Evolutionary conservation across 2,888 invertebrate genomes (phyloP), one percentile per base, ranked within the genome.

Genomic region (Epinotia bilunana): DNA sequence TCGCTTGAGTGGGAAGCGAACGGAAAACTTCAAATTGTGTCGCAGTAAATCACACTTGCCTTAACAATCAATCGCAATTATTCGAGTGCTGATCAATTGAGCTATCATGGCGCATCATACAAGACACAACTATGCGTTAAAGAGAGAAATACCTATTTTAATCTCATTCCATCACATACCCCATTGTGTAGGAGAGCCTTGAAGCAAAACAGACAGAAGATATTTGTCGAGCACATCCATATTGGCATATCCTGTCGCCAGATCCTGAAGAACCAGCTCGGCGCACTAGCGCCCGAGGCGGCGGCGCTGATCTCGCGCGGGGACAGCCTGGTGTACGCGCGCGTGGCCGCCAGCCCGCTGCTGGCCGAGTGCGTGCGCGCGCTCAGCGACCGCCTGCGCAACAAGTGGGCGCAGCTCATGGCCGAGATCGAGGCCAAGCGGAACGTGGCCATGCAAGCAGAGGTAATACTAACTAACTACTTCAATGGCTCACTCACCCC

Each of bases 221-320:
- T 28, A 28, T 2, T 28, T 28, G 23, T 28, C 2, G 9, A 3
- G 46, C 3, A 13, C 13, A 46, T 12, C 12, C 2, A 46, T 12
- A 12, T 13, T 12, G 46, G 1, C 46, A 46, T 46, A 13, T 46
- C 2, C 11, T 28, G 23, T 0, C 58, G 1, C 7, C 82, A 96
- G 96, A 92, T 95, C 76, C 85, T 96, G 78, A 96, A 96, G 84
- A 90, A 94, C 80, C 96, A 96, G 87, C 86, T 96, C 77, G 95
- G 95, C 49, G 90, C 91, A 73, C 88, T 97, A 78, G 97, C 97
- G 13, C 96, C 97, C 2, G 97, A 96, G 86, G 97, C 97, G 76
- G 97, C 97, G 7, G 95, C 96, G 74, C 91, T 97, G 49, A 97
- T 97, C 79, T 97, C 97, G 20, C 96, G 96, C 84, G 97, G 97